Base-by-base conservation (phyloP, 2,113 vertebrate genomes). In the Ochotona princeps region DNA sequence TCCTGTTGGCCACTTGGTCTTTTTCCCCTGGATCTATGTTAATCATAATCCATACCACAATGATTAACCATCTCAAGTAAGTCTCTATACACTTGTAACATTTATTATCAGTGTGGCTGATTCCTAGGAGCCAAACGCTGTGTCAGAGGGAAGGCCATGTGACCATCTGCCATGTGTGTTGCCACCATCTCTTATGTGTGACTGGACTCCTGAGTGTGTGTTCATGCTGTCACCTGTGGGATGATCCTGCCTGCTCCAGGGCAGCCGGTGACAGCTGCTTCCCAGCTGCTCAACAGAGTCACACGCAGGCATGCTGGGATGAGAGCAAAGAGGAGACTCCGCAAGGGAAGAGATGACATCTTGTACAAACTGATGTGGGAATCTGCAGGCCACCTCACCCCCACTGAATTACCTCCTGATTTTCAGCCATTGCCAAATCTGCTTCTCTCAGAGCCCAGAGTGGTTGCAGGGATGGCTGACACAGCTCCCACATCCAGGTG, bases 241-340 rank as follows among this genome's bases (percentile, higher is more conserved):
- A 70, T 54, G 67, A 70, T 54, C 88, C 82, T 72, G 81, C 35
- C 61, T 72, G 69, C 25, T 87, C 72, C 11, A 7, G 88, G 21
- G 20, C 25, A 83, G 74, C 30, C 32, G n/a, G 38, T 86, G 89
- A 21, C 60, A 65, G 57, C 86, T 92, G 67, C 79, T 83, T 88
- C 49, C 67, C n/a, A 88, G 83, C 25, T 54, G 13, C 74, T 66
- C 69, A 23, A 0, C 0, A 9, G 49, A 51, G 32, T 89, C 38
- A 44, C 2, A 14, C 0, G 21, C 28, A 65, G 30, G 20, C 18
- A 8, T 21, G 8, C 7, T 18, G 7, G 12, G 21, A 8, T 18
- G 23, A 73, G 23, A 21, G n/a, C n/a, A 69, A 17, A 0, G 12
- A 75, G 44, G 38, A 15, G 5, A 65, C 57, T 12, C 8, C 2